Percentiles rank a stretch among this genome's conserved stretches.
These are phyloP conservation scores for Orthochromis indermauri DNA, from an alignment of 2,113 vertebrate genomes.

Conservation along the genomic window DNA sequence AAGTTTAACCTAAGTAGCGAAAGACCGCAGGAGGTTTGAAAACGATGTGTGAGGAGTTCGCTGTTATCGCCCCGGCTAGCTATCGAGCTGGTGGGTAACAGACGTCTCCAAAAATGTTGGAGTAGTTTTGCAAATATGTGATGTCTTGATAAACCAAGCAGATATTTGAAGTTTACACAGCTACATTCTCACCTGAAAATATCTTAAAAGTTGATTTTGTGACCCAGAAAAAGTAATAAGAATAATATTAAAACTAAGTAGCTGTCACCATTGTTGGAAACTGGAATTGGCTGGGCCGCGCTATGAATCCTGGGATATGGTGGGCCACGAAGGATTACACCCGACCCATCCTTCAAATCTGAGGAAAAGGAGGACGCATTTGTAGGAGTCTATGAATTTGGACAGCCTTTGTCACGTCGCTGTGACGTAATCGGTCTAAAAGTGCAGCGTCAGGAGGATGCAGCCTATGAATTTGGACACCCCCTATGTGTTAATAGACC, in stretches of 20 bases:
- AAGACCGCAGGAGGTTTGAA: too few relatives aligned
- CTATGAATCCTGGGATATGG: too few relatives aligned
- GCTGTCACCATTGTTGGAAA: not conserved
- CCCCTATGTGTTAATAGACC: not conserved
- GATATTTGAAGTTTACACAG: too few relatives aligned
- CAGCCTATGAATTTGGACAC: not conserved
- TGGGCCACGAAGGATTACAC: not conserved
- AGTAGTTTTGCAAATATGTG: too few relatives aligned
- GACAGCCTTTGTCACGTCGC: not conserved
- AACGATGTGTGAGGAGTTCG: too few relatives aligned
- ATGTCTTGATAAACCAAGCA: too few relatives aligned
- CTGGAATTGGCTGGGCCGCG: not conserved
- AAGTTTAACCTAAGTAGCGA: too few relatives aligned
- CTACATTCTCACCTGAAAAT: not conserved
- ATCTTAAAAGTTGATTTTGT: not conserved
- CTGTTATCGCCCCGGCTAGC: too few relatives aligned
- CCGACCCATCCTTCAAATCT: not conserved
- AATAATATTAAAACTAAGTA: not conserved
- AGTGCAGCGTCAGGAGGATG: not conserved
- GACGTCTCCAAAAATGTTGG: too few relatives aligned
- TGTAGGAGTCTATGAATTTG: not conserved
- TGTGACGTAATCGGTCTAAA: not conserved
- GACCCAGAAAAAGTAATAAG: not conserved
- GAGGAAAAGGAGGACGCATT: not conserved
- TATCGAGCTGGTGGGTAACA: too few relatives aligned